These are phyloP conservation scores for Catharus minimus DNA, from an alignment of 2,113 vertebrate species.

Conservation along the genomic window DNA sequence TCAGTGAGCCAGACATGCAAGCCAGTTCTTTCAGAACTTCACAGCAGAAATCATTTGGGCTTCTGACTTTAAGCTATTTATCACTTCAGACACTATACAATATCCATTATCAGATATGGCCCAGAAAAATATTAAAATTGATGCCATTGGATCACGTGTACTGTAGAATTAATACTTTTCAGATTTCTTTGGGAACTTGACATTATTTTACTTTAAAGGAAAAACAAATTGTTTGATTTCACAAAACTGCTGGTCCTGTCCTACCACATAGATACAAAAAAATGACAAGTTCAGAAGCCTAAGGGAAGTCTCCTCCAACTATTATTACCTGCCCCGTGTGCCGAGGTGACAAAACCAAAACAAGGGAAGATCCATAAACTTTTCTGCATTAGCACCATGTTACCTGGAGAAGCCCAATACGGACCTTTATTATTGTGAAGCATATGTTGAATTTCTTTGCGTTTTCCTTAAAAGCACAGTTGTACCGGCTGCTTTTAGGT, in stretches of 20 bases:
- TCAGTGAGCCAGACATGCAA: neutral
- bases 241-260: neutral
- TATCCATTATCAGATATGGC: neutral
- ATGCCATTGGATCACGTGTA: neutral
- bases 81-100: neutral
- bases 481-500: neutral
- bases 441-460: fast-evolving
- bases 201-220: neutral
- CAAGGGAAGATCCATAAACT: neutral
- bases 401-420: neutral
- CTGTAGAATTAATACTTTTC: neutral
- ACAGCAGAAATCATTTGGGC: neutral
- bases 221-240: neutral
- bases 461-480: neutral
- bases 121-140: neutral
- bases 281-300: neutral
- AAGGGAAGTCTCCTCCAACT: neutral
- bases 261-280: neutral
- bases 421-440: no score
- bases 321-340: neutral
- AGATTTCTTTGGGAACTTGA: neutral
- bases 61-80: neutral
- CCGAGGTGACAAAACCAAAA: neutral
- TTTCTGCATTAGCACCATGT: neutral
- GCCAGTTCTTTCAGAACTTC: neutral